Base-by-base conservation (phyloP, 2,113 vertebrate genomes). In the Urocynchramus pylzowi region DNA sequence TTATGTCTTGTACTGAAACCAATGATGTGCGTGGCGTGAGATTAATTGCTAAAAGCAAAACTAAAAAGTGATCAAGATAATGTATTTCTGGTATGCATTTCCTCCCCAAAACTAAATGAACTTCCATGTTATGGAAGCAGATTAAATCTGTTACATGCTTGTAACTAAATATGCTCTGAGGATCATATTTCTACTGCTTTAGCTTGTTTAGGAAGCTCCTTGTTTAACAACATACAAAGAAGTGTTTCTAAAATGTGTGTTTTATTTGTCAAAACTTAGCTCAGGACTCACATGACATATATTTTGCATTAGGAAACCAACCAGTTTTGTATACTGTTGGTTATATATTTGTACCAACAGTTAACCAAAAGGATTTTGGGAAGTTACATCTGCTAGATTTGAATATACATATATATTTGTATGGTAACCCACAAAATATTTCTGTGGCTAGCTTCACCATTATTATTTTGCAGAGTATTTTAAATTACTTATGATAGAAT, bases 401-500 rank as follows among this genome's bases (percentile, higher is more conserved):
- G 86, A 39, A 78, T 28, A 35, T 85, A 93, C 41, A 59, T 8
- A 53, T 61, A 65, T 89, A 95, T 96, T 94, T 95, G 44, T 57
- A 76, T 35, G 21, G 84, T 50, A 93, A 89, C 74, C 47, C 87
- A 88, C 49, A 90, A 74, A 26, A 87, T 80, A 89, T 56, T 97
- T 94, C 77, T 84, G 69, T 95, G 70, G 57, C 67, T 54, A 39
- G 49, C 50, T 83, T 96, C 85, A 86, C 90, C 91, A 77, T 84
- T 95, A 79, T 92, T 96, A 87, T 95, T 97, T 96, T 96, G 74
- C 78, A 90, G 53, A 21, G 37, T 82, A 91, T 95, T 95, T 96
- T 94, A 96, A 90, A 94, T 96, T 9, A 95, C 92, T 97, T 97
- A 94, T 26, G 70, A 93, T 57, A 84, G 70, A 96, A 96, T 47